phyloP scores from a whole-genome alignment of 2,113 vertebrate species.

The Rhea pennata region DNA sequence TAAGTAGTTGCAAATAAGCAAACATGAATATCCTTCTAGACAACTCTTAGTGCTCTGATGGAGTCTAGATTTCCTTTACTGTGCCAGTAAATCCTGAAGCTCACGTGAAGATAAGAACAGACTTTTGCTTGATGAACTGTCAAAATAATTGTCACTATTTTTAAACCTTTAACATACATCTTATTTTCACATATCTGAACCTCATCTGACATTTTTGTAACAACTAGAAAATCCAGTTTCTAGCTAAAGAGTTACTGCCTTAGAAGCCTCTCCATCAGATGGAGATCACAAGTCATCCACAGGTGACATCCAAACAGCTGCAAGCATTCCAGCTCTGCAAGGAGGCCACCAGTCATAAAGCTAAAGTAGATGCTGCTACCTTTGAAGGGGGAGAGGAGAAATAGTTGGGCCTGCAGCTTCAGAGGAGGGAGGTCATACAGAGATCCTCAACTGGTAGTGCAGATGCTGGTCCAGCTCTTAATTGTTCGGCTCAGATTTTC shows the following conservation, averaged over 20 bases:
- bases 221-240: not conserved
- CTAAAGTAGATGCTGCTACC: not conserved
- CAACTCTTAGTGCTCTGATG: not conserved
- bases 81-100: not conserved
- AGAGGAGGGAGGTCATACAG: not conserved
- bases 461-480: not conserved
- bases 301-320: not conserved
- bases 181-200: not conserved
- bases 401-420: not conserved
- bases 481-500: not conserved
- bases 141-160: fast-evolving
- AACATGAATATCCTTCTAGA: not conserved
- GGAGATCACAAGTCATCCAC: not conserved
- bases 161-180: not conserved
- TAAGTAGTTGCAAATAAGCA: not conserved
- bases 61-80: not conserved
- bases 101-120: not conserved
- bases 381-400: not conserved
- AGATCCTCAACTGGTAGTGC: not conserved
- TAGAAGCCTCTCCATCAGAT: not conserved
- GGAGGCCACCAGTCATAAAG: fast-evolving
- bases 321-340: not conserved
- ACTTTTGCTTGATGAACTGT: not conserved
- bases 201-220: not conserved
- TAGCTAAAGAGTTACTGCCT: not conserved